phyloP scores from a whole-genome alignment of 2,888 invertebrate genomes.

The Eledona agricola region DNA sequence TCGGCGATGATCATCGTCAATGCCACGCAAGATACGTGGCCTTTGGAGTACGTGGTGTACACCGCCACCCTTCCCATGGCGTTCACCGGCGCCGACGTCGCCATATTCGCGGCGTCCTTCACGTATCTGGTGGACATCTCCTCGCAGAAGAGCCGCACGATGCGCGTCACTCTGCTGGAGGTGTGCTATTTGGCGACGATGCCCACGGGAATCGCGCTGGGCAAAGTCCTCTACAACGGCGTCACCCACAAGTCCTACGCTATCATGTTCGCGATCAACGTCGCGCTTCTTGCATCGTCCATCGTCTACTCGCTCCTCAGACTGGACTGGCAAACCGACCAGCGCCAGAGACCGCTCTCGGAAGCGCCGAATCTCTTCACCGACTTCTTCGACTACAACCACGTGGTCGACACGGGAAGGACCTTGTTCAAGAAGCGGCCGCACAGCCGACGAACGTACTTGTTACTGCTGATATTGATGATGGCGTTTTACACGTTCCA shows the following conservation, averaged over 20 bases:
- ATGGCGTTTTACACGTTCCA: conserved; percentile 86
- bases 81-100: conserved; percentile 79
- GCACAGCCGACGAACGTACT: conserved; percentile 68
- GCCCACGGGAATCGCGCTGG: conserved; percentile 82
- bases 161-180: conserved; percentile 84
- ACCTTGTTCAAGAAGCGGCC: conserved; percentile 71
- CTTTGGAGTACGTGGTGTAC: conserved; percentile 77
- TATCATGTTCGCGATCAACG: conserved; percentile 78
- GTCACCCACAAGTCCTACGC: conserved; percentile 73
- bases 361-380: conserved; percentile 66
- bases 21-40: conserved; percentile 69
- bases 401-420: conserved; percentile 70
- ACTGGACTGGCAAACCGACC: conserved; percentile 76
- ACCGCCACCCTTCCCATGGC: conserved; percentile 81
- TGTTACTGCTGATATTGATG: conserved; percentile 75
- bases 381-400: conserved; percentile 78
- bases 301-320: conserved; percentile 72
- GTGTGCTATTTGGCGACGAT: conserved; percentile 83
- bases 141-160: conserved; percentile 73
- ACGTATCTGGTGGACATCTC: conserved; percentile 84
- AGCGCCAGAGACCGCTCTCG: conserved; percentile 69
- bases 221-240: conserved; percentile 68
- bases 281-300: conserved; percentile 68
- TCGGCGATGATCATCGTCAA: conserved; percentile 79
- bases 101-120: conserved; percentile 81